Evolutionary conservation across 1,140 invertebrate species (phyloP).

Genomic region (Anoplophora glabripennis): DNA sequence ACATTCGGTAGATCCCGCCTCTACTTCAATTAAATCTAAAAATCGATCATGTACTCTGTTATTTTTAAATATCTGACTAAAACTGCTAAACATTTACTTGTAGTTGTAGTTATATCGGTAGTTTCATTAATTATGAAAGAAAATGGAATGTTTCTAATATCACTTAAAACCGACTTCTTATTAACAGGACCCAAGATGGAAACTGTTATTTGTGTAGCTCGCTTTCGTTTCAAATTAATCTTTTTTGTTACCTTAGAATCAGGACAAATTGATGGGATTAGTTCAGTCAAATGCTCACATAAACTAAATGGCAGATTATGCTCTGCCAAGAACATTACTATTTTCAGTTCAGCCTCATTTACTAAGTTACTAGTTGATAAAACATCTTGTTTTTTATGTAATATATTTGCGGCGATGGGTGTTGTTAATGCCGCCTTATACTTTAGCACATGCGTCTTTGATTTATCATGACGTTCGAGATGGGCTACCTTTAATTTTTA

Average conservation of each 20-base stretch:
- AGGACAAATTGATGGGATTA: constrained; percentile 5
- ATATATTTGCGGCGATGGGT: no score
- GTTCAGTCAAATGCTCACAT: constrained; percentile 9
- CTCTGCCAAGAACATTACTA: constrained; percentile 14
- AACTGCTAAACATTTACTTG: constrained; percentile 12
- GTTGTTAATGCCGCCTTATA: no score
- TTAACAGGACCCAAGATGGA: background rate
- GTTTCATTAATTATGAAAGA: constrained; percentile 22
- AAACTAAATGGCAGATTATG: constrained; percentile 13
- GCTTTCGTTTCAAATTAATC: constrained; percentile 3
- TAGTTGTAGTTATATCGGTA: constrained; percentile 18
- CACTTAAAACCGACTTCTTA: constrained; percentile 6
- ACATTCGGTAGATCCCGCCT: constrained; percentile 12
- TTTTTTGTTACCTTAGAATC: constrained; percentile 7
- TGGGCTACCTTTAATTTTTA: no score
- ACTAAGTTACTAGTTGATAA: background rate
- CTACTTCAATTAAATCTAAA: constrained; percentile 16
- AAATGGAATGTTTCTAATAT: constrained; percentile 7
- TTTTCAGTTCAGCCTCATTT: constrained; percentile 12
- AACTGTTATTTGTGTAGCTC: constrained; percentile 7
- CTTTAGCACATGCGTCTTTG: no score
- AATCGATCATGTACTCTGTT: constrained; percentile 8
- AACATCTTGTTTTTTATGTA: no score
- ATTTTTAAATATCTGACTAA: constrained; percentile 16
- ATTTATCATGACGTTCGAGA: no score